phyloP scores from a whole-genome alignment of 2,888 invertebrate genomes.

The Eupelmus urozonus region DNA sequence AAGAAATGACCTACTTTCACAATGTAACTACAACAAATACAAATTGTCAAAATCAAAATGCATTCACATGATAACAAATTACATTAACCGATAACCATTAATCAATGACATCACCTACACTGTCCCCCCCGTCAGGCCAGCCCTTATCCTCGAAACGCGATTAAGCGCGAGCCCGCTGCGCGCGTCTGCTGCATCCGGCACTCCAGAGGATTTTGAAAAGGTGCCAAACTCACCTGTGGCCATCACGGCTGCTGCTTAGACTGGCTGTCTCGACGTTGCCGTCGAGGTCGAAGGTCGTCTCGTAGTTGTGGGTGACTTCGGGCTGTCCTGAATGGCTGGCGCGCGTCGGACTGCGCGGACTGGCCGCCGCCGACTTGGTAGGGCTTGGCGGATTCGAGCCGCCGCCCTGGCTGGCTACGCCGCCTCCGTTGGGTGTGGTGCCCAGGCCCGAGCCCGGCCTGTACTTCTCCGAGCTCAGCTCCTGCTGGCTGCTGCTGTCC shows the following conservation, averaged over 20 bases:
- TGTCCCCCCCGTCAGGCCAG: too few relatives aligned
- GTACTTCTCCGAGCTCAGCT: constrained; percentile 73
- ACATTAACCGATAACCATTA: too few relatives aligned
- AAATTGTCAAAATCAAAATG: too few relatives aligned
- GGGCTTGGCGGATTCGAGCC: constrained; percentile 74
- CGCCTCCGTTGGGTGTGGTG: constrained; percentile 61
- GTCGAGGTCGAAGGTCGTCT: constrained; percentile 93
- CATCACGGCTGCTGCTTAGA: constrained; percentile 84
- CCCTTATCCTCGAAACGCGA: too few relatives aligned
- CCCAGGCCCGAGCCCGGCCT: constrained; percentile 70
- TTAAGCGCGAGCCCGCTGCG: too few relatives aligned
- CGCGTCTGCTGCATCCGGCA: too few relatives aligned
- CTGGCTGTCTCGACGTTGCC: constrained; percentile 95
- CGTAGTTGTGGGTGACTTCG: constrained; percentile 84
- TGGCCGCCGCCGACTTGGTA: constrained; percentile 70
- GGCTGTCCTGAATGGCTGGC: constrained; percentile 61
- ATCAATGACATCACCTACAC: too few relatives aligned
- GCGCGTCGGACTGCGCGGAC: constrained; percentile 70
- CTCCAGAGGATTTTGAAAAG: too few relatives aligned
- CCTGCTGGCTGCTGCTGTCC: constrained; percentile 73
- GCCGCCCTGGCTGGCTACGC: constrained; percentile 64
- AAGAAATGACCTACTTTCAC: too few relatives aligned
- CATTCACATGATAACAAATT: too few relatives aligned
- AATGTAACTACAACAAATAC: too few relatives aligned
- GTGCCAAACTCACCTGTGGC: constrained; percentile 90